Evolutionary conservation across 2,888 invertebrate species (phyloP).

Genomic region (Nowickia ferox): DNA sequence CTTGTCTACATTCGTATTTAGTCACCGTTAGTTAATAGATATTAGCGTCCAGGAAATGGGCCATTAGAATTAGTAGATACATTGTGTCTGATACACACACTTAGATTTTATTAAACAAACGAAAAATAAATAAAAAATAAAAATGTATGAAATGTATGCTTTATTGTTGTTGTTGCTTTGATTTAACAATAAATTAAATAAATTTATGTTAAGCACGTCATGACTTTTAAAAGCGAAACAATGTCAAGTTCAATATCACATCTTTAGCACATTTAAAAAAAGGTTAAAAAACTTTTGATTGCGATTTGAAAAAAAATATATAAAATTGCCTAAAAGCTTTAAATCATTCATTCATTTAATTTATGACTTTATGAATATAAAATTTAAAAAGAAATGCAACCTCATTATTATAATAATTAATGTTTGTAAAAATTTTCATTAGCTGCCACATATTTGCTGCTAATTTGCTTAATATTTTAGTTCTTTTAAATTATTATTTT

Average conservation of each 20-base stretch:
- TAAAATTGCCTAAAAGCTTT: background rate
- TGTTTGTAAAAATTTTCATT: background rate
- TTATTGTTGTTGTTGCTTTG: slow-evolving; percentile 17
- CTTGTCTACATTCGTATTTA: slow-evolving; percentile 18
- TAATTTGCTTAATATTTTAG: slow-evolving; percentile 11
- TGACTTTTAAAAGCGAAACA: slow-evolving; percentile 65
- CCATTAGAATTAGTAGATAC: slow-evolving; percentile 39
- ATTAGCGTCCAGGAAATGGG: slow-evolving; percentile 53
- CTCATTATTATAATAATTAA: background rate
- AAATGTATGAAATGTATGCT: slow-evolving; percentile 14
- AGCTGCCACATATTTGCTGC: slow-evolving; percentile 2
- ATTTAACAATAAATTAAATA: slow-evolving; percentile 45
- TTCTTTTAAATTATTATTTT: slow-evolving; percentile 11
- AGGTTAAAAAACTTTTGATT: slow-evolving; percentile 6
- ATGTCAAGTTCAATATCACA: slow-evolving; percentile 80
- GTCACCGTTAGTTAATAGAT: slow-evolving; percentile 16
- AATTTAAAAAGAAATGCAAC: too few species aligned
- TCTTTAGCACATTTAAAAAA: slow-evolving; percentile 12
- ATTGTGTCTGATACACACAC: slow-evolving; percentile 16
- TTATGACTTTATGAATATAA: too few species aligned
- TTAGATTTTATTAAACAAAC: slow-evolving; percentile 9
- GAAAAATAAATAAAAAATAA: background rate
- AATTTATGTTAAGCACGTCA: slow-evolving; percentile 75
- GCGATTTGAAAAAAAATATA: background rate
- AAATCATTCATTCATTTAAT: too few species aligned